Evolutionary conservation across 1,140 invertebrate species (phyloP), one percentile per base, ranked within the genome.

Genomic region (Neuroterus valhalla): DNA sequence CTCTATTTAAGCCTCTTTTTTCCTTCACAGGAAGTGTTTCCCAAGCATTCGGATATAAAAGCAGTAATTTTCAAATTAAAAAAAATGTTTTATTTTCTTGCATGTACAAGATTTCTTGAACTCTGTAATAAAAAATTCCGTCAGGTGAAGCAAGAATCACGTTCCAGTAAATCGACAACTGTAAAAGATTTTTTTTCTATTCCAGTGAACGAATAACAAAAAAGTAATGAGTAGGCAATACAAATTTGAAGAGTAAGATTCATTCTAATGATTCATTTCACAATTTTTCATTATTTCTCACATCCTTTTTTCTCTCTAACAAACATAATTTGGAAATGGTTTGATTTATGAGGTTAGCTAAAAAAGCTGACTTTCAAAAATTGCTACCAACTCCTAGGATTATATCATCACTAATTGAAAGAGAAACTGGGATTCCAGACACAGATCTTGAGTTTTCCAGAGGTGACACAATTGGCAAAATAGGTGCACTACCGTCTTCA

Each of bases 401-500:
- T 62, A 23, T 14, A 62, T 6, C 55, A 31, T 62, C 55, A 38
- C 14, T 5, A 8, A 50, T 19, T 21, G 14, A 38, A 38, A 62
- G 26, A 15, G 55, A 62, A 15, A 62, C 55, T 14, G 55, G 55
- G 6, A 62, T 62, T 62, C 21, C 55, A 62, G 31, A 62, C 23
- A 62, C 11, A 62, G 55, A 23, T 44, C 45, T 42, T 4, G 46
- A 38, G 19, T 12, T 6, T 5, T 0, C 12, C 2, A 62, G 15
- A n/a, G 26, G 55, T 31, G 55, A 62, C 31, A 82, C 81, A 11
- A 85, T 44, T 12, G 79, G 79, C 19, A 76, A 66, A 23, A 79
- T 75, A 6, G 84, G 82, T 23, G 85, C 17, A 70, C 50, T 62
- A 78, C 78, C 83, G 26, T 88, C 79, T n/a, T 78, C 74, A 23